Percentiles rank a stretch among this genome's conserved stretches.
Evolutionary conservation across 2,797 vertebrate genomes (phyloP).

Genomic region (Sebastes matsubarae): DNA sequence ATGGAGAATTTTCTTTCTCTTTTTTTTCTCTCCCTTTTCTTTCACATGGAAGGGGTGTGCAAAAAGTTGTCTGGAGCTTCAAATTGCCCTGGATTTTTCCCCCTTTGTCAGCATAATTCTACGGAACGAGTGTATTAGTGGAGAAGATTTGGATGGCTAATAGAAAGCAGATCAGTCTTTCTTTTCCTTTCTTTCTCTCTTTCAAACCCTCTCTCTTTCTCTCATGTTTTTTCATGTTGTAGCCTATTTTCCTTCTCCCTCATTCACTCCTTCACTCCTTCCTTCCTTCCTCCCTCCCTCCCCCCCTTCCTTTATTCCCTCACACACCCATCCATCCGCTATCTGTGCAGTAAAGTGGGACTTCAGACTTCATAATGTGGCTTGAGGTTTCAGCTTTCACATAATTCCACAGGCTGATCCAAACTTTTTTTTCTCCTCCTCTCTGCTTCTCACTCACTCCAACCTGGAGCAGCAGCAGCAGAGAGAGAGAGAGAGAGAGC

Average conservation of each 20-base stretch:
- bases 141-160: conserved; percentile 82
- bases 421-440: conserved; percentile 13
- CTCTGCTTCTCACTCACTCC: conserved; percentile 39
- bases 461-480: conserved; percentile 16
- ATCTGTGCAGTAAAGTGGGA: conserved; percentile 73
- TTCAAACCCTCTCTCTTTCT: conserved; percentile 3
- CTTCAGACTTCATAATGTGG: conserved; percentile 76
- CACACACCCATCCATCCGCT: conserved; percentile 66
- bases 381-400: conserved; percentile 85
- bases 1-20: conserved; percentile 33
- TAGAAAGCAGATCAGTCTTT: conserved; percentile 82
- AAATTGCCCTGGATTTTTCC: conserved; percentile 76
- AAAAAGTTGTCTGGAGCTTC: conserved; percentile 76
- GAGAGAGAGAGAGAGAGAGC: neutral
- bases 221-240: conserved; percentile 21
- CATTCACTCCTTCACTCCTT: conserved; percentile 31
- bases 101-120: conserved; percentile 85
- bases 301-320: conserved; percentile 26
- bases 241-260: conserved; percentile 37
- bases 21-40: conserved; percentile 12
- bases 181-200: conserved; percentile 2
- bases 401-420: conserved; percentile 75
- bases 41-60: conserved; percentile 57
- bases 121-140: conserved; percentile 75
- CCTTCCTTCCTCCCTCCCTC: neutral